A percentile compares a stretch with the other conserved stretches of the same genome.
phyloP scores from a whole-genome alignment of 2,888 invertebrate genomes.

The Polydrusus tereticollis region DNA sequence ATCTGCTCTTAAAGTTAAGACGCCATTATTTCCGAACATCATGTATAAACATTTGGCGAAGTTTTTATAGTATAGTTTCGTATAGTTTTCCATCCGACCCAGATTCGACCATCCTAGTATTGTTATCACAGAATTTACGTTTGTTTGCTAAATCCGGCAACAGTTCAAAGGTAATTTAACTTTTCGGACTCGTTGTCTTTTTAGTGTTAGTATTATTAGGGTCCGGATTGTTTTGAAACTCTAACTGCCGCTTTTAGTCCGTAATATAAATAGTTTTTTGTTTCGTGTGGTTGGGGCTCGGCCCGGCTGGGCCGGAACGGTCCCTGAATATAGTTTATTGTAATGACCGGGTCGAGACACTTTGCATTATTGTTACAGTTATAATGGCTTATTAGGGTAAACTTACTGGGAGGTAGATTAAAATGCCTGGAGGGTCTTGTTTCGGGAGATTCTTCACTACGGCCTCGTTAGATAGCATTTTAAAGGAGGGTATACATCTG shows the following conservation, averaged over 20 bases:
- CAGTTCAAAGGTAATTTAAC: slow-evolving; percentile 1
- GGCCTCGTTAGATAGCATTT: too few relatives aligned
- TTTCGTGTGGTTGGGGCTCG: slow-evolving; percentile 9
- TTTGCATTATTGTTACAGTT: slow-evolving; percentile 25
- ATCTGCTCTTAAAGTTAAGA: too few relatives aligned
- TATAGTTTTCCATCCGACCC: too few relatives aligned
- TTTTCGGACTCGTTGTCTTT: slow-evolving; percentile 23
- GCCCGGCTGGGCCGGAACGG: slow-evolving; percentile 8
- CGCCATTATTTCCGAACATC: too few relatives aligned
- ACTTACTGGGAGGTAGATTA: neutral
- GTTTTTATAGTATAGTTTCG: too few relatives aligned
- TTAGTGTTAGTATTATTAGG: slow-evolving; percentile 37
- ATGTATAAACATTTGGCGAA: too few relatives aligned
- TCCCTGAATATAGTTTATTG: slow-evolving; percentile 20
- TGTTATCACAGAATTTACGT: neutral
- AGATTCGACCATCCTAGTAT: neutral
- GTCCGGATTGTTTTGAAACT: slow-evolving; percentile 32
- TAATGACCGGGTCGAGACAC: slow-evolving; percentile 26
- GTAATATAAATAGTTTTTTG: slow-evolving; percentile 33
- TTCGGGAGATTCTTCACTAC: too few relatives aligned
- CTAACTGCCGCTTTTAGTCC: slow-evolving; percentile 19
- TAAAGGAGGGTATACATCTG: too few relatives aligned
- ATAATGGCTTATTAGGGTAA: slow-evolving; percentile 1
- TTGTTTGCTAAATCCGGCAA: neutral
- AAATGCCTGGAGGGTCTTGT: neutral